These are phyloP conservation scores for Agrenia bidenticulata DNA, from an alignment of 2,888 invertebrate genomes.

Conservation along the genomic window DNA sequence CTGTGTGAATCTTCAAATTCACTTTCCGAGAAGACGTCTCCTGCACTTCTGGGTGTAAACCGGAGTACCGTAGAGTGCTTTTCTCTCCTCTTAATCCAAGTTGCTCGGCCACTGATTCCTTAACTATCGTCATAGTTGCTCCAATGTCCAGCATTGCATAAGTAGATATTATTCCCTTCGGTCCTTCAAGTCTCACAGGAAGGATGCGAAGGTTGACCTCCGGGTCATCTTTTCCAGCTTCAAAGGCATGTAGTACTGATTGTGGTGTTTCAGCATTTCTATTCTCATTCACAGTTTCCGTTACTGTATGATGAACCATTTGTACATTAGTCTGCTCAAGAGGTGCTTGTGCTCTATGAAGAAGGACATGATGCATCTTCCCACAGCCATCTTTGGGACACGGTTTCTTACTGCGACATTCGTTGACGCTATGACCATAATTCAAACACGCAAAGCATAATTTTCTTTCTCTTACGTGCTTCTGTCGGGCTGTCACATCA, in stretches of 20 bases:
- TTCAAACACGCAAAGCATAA: slow-evolving; percentile 17
- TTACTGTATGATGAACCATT: too few relatives aligned
- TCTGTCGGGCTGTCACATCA: too few relatives aligned
- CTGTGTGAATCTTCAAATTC: too few relatives aligned
- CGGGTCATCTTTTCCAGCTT: not conserved
- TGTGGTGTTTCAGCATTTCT: not conserved
- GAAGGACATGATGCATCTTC: not conserved
- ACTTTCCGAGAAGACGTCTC: too few relatives aligned
- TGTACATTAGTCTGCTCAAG: too few relatives aligned
- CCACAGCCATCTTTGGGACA: slow-evolving; percentile 13
- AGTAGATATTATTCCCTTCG: not conserved
- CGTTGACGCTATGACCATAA: not conserved
- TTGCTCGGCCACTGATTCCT: slow-evolving; percentile 12
- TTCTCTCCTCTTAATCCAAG: slow-evolving; percentile 18
- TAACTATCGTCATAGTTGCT: slow-evolving; percentile 14
- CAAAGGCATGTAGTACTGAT: not conserved
- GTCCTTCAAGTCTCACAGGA: not conserved
- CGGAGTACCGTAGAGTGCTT: slow-evolving; percentile 13
- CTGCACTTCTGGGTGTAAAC: too few relatives aligned
- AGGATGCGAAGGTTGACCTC: too few relatives aligned
- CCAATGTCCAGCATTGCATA: slow-evolving; percentile 28
- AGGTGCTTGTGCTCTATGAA: not conserved
- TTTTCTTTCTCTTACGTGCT: too few relatives aligned
- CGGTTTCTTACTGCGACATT: not conserved
- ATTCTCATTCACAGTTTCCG: too few relatives aligned